Base-by-base conservation (phyloP, 2,797 vertebrate genomes). In the Simalia tracyae region DNA sequence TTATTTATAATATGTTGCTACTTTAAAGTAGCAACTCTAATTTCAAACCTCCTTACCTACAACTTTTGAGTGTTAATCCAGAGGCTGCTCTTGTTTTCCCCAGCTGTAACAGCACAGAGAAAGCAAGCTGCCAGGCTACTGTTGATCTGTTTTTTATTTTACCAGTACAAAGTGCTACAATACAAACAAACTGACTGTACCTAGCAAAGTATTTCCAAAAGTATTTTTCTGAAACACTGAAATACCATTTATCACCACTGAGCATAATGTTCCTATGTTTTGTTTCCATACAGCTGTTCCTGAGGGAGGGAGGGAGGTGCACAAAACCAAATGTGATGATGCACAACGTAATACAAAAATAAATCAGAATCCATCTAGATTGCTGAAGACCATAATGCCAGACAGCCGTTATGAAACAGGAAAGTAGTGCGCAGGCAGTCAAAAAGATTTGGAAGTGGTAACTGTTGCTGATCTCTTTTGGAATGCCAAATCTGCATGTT, bases 121-220 rank as follows among this genome's bases (percentile, higher is more conserved):
- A 93, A 93, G 93, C 90, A 94, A 9, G 28, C 24, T 68, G 54
- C 87, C 93, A 91, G 89, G 91, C 89, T 57, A 76, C 50, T 93
- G 50, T 91, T 12, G n/a, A 92, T 91, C 93, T 96, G 93, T 93
- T 94, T 90, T 17, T 96, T 94, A 94, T 93, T 94, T 95, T 91
- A 81, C 68, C 94, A 92, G 88, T 15, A 91, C 2, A 90, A 90
- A 11, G 17, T 57, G 91, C 91, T 93, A 93, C 93, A 95, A 92
- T 89, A 88, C 89, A 95, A 96, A 95, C 54, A 95, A 95, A 95
- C 60, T 63, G 90, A 89, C 42, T 28, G 89, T 84, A 60, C 85
- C 91, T 91, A 93, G 88, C 86, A 94, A 89, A 81, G 90, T 87
- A 85, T 92, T 81, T 54, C 89, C 63, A 91, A 26, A 12, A 87